phyloP scores from a whole-genome alignment of 2,888 invertebrate species.

The Psococerastis gibbosa region DNA sequence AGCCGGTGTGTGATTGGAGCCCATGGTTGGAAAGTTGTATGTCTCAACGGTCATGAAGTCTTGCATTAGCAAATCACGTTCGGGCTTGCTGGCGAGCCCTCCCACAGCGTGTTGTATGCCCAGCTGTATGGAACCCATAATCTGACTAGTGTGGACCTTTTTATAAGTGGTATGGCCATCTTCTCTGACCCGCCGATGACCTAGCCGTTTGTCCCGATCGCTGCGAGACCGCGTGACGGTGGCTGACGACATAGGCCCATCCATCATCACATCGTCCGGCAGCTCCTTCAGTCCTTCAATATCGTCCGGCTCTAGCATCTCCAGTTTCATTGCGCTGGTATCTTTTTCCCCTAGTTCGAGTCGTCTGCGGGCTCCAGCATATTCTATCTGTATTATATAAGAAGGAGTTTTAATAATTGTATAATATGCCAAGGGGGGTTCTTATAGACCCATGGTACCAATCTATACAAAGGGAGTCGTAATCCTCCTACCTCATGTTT shows the following conservation, averaged over 20 bases:
- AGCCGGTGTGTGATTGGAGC: slow-evolving; percentile 35
- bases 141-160: slow-evolving; percentile 25
- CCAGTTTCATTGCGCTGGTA: neutral
- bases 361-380: neutral
- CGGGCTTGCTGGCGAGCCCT: slow-evolving; percentile 34
- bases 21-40: slow-evolving; percentile 34
- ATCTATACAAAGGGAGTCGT: too few relatives aligned
- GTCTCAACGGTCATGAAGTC: slow-evolving; percentile 41
- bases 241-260: slow-evolving; percentile 25
- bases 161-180: slow-evolving; percentile 1
- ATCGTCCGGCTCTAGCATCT: neutral
- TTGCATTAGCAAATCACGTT: slow-evolving; percentile 37
- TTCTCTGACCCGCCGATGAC: neutral
- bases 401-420: too few relatives aligned
- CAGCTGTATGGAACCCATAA: slow-evolving; percentile 38
- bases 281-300: neutral
- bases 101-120: slow-evolving; percentile 40
- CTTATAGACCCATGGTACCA: too few relatives aligned
- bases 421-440: too few relatives aligned
- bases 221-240: slow-evolving; percentile 28
- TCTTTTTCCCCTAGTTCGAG: neutral
- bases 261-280: neutral
- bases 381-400: too few relatives aligned
- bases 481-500: too few relatives aligned
- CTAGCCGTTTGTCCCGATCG: neutral